Base-by-base conservation (phyloP, 2,888 invertebrate genomes). In the Chaitophorus viminalis region DNA sequence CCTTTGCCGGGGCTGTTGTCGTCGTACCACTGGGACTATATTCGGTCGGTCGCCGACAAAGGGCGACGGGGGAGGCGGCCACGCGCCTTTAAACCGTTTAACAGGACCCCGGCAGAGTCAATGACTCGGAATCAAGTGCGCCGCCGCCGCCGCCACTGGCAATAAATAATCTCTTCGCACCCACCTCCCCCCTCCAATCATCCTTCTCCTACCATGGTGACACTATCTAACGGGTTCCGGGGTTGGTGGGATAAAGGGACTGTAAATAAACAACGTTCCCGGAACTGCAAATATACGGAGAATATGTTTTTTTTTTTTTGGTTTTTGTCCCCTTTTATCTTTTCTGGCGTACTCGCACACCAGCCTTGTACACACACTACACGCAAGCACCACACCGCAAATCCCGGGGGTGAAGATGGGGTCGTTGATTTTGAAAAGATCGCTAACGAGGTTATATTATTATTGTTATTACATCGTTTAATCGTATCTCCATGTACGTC, bases 101-200 rank as follows among this genome's bases (percentile, higher is more conserved):
- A 87, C 79, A 25, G 86, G 54, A 87, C 86, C 78, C 86, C 86
- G 86, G 86, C 72, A 39, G 86, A 87, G 86, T 87, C 86, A 87
- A 87, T 87, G 86, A 87, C 86, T 87, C 86, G 86, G 86, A 87
- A 87, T 87, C 86, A 79, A 87, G 86, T 87, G 79, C 79, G 79
- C 70, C 85, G 78, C 70, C 54, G 60, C 60, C 79, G 79, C 70
- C 85, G 77, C 70, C 52, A 6, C 3, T 6, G 52, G 74, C 60
- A 18, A 87, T 79, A 79, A 87, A 87, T 87, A 87, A 87, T 87
- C 70, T 72, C 39, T 60, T 86, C 60, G 79, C 78, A 25, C 75
- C 60, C 77, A 29, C 79, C 79, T 86, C 65, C 70, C 31, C 31
- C 68, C 25, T n/a, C 5, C 68, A n/a, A 18, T 5, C 68, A 17